Percentiles rank a stretch among this genome's conserved stretches.
Evolutionary conservation across 2,113 vertebrate genomes (phyloP).

Genomic region (Rhinichthys klamathensis): DNA sequence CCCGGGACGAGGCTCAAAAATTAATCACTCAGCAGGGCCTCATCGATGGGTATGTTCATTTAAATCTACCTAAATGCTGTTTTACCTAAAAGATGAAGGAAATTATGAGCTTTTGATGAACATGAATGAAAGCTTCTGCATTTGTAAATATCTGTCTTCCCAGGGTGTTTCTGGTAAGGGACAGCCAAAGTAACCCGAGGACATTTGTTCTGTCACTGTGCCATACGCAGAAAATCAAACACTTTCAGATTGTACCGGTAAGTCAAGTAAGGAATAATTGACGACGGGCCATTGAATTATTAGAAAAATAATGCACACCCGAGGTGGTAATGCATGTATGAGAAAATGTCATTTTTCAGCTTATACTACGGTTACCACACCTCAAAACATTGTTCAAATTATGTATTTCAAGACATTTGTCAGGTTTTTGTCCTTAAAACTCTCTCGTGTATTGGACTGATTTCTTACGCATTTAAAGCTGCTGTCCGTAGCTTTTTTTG

Average conservation of each 20-base stretch:
- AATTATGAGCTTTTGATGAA: neutral
- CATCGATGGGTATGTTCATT: conserved; percentile 84
- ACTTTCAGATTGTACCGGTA: conserved; percentile 97
- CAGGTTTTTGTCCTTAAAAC: no score
- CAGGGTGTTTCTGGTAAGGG: conserved; percentile 95
- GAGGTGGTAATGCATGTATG: no score
- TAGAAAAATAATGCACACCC: no score
- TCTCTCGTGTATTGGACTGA: no score
- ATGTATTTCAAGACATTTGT: no score
- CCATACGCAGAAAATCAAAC: conserved; percentile 95
- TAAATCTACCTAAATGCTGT: neutral
- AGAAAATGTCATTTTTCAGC: no score
- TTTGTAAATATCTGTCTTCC: conserved; percentile 47
- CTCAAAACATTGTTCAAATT: no score
- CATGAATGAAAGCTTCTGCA: neutral
- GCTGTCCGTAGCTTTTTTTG: no score
- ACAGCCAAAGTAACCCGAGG: conserved; percentile 98
- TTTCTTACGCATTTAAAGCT: no score
- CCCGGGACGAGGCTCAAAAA: conserved; percentile 91
- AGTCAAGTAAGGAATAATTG: conserved; percentile 69
- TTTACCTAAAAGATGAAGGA: neutral
- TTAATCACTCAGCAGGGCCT: conserved; percentile 93
- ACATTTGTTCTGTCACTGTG: conserved; percentile 95
- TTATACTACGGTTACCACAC: no score
- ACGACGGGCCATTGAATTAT: no score